phyloP scores from a whole-genome alignment of 1,140 invertebrate species.

The Gonioctena quinquepunctata region DNA sequence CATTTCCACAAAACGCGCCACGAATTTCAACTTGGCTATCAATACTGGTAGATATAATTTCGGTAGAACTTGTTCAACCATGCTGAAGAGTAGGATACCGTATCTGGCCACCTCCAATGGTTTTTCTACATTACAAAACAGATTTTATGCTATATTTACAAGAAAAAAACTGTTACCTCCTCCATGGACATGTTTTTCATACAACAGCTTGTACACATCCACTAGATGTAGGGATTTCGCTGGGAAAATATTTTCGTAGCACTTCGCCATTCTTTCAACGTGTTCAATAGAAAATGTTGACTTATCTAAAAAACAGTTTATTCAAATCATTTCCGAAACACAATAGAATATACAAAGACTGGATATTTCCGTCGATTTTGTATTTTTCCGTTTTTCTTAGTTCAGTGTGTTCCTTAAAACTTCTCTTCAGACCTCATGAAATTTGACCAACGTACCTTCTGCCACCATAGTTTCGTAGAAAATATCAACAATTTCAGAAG shows the following conservation, averaged over 20 bases:
- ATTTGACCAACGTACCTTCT: too few species aligned
- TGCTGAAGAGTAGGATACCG: conserved; percentile 12
- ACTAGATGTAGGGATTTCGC: conserved; percentile 9
- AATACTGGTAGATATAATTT: conserved; percentile 13
- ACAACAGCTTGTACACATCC: conserved; percentile 15
- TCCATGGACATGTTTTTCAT: conserved; percentile 11
- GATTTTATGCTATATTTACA: neutral
- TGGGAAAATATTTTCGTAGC: conserved; percentile 13
- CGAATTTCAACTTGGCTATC: neutral
- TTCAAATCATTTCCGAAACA: too few species aligned
- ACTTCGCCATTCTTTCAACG: neutral
- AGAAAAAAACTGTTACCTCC: neutral
- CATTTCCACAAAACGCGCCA: neutral
- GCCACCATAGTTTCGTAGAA: too few species aligned
- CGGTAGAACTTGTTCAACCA: conserved; percentile 2
- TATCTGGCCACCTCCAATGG: conserved; percentile 18
- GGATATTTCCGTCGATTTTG: too few species aligned
- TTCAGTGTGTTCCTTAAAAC: too few species aligned
- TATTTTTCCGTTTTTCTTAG: too few species aligned
- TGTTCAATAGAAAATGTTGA: neutral
- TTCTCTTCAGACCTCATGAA: too few species aligned
- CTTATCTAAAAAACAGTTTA: neutral
- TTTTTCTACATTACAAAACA: conserved; percentile 5
- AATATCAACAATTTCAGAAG: too few species aligned
- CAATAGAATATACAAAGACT: too few species aligned